These are phyloP conservation scores for Mya arenaria DNA, from an alignment of 1,140 invertebrate species.

Conservation along the genomic window DNA sequence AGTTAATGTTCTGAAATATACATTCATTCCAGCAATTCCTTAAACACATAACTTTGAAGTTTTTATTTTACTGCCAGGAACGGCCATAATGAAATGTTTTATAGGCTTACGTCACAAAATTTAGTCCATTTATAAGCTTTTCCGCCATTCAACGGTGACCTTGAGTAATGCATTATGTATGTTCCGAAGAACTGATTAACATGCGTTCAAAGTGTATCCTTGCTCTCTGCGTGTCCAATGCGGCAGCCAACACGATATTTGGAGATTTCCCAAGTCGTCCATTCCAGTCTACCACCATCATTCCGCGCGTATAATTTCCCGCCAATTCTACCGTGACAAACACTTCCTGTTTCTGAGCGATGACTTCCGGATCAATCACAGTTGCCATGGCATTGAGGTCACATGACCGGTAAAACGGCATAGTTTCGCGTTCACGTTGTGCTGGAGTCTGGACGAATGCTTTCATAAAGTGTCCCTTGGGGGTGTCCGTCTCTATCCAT, in stretches of 20 bases:
- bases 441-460: constrained; percentile 27
- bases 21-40: too few relatives aligned
- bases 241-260: constrained; percentile 65
- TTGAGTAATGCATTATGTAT: too few relatives aligned
- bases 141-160: too few relatives aligned
- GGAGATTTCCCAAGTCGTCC: constrained; percentile 40
- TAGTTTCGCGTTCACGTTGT: constrained; percentile 27
- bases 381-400: constrained; percentile 70
- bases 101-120: too few relatives aligned
- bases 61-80: too few relatives aligned
- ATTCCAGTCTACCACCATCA: constrained; percentile 74
- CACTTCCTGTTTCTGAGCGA: constrained; percentile 57
- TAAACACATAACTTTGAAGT: too few relatives aligned
- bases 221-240: constrained; percentile 64
- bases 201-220: too few relatives aligned
- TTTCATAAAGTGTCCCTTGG: constrained; percentile 59
- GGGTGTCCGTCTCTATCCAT: constrained; percentile 63
- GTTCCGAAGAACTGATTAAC: too few relatives aligned
- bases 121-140: too few relatives aligned
- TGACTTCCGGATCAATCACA: constrained; percentile 63
- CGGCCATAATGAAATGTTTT: too few relatives aligned
- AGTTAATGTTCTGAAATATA: too few relatives aligned
- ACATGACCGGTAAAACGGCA: constrained; percentile 58
- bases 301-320: constrained; percentile 71
- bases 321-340: constrained; percentile 71